Evolutionary conservation across 2,113 vertebrate species (phyloP).

Genomic region (Vulpes vulpes): DNA sequence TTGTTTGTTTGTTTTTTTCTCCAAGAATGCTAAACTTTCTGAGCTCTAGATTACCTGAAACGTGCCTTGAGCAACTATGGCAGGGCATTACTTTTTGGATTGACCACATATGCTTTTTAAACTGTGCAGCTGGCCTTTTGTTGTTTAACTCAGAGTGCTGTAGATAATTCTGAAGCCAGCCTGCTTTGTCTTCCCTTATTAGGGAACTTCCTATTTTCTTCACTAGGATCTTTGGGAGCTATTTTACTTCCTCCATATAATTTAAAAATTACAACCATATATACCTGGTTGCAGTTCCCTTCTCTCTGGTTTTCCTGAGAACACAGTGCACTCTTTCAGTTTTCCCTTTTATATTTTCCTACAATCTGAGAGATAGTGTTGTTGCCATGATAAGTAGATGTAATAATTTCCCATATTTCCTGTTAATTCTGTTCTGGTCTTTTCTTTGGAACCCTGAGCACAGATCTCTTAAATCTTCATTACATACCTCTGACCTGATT

Average conservation of each 20-base stretch:
- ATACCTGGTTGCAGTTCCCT: neutral
- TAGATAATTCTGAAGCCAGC: neutral
- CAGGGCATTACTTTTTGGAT: neutral
- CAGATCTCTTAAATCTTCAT: neutral
- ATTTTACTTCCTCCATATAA: neutral
- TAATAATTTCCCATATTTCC: rapidly evolving
- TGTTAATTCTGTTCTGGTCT: neutral
- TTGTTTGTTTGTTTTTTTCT: neutral
- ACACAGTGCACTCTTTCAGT: neutral
- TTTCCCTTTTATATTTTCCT: neutral
- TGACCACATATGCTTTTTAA: neutral
- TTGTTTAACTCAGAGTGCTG: no score
- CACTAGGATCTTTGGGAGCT: neutral
- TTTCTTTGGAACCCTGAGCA: neutral
- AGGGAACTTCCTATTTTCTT: neutral
- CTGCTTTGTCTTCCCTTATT: neutral
- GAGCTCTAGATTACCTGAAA: neutral
- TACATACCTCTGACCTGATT: rapidly evolving
- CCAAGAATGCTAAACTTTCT: neutral
- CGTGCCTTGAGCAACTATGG: neutral
- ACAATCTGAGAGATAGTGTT: neutral
- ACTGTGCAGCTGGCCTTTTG: neutral
- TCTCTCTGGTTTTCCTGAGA: neutral
- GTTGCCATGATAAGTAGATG: no score
- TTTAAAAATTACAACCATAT: neutral